phyloP scores from a whole-genome alignment of 1,140 invertebrate genomes.

The Achroia grisella region DNA sequence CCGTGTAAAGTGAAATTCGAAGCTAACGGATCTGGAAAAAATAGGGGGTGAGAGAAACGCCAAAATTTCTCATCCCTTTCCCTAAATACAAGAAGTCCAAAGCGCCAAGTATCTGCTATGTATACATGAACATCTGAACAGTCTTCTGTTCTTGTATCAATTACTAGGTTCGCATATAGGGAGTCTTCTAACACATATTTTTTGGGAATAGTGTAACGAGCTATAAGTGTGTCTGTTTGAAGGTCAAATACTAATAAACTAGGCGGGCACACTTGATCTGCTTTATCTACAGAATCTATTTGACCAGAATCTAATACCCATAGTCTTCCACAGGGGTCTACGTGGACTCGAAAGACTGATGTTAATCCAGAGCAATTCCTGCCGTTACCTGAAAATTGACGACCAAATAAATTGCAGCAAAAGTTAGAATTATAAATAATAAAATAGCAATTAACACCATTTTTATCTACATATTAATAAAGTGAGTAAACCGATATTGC shows the following conservation, averaged over 20 bases:
- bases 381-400: constrained; percentile 34
- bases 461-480: too few species aligned
- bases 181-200: constrained; percentile 82
- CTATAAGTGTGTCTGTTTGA: constrained; percentile 76
- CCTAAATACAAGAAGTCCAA: constrained; percentile 81
- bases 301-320: constrained; percentile 87
- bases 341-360: constrained; percentile 84
- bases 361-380: constrained; percentile 79
- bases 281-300: constrained; percentile 67
- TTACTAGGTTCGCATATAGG: constrained; percentile 82
- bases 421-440: too few species aligned
- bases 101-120: constrained; percentile 84
- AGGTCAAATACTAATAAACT: constrained; percentile 85
- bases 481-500: too few species aligned
- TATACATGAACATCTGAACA: constrained; percentile 82
- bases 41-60: constrained; percentile 82
- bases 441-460: too few species aligned
- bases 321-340: constrained; percentile 80
- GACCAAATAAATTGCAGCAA: too few species aligned
- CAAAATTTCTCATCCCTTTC: constrained; percentile 79
- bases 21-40: constrained; percentile 84
- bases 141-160: constrained; percentile 77
- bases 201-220: constrained; percentile 77
- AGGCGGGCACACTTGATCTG: constrained; percentile 81
- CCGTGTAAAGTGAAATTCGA: constrained; percentile 81